Evolutionary conservation across 2,888 invertebrate species (phyloP).

Genomic region (Torymus auratus): DNA sequence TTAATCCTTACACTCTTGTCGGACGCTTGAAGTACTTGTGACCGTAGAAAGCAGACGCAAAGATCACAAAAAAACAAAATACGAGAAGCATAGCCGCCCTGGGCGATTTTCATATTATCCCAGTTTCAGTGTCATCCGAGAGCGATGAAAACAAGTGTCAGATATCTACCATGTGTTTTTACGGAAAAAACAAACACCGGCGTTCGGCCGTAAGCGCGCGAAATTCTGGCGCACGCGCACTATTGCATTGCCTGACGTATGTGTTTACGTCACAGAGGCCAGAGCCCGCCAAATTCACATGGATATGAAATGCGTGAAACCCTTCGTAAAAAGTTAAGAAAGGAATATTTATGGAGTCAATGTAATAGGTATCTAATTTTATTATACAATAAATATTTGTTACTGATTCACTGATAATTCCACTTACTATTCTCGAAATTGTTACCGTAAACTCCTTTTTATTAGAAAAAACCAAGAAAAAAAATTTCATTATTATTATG

Average conservation of each 20-base stretch:
- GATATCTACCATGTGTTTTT: neutral
- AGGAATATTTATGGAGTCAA: too few species aligned
- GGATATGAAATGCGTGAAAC: too few species aligned
- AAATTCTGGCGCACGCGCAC: conserved; percentile 21
- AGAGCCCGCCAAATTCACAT: too few species aligned
- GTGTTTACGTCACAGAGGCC: neutral
- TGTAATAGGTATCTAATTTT: too few species aligned
- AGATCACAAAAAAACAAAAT: conserved; percentile 22
- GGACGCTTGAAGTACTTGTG: neutral
- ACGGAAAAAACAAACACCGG: conserved; percentile 25
- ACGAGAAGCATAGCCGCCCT: conserved; percentile 32
- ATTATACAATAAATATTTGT: too few species aligned
- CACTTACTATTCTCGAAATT: too few species aligned
- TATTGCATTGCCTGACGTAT: neutral
- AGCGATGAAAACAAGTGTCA: too few species aligned
- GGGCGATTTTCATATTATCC: neutral
- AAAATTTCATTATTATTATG: too few species aligned
- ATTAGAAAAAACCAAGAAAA: too few species aligned
- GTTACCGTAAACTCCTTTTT: too few species aligned
- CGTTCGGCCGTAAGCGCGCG: conserved; percentile 21
- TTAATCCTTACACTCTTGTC: conserved; percentile 10
- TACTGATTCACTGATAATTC: too few species aligned
- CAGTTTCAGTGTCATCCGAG: neutral
- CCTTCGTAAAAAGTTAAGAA: too few species aligned
- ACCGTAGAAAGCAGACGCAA: conserved; percentile 29